These are phyloP conservation scores for Sebastes schlegelii DNA, from an alignment of 2,113 vertebrate species.

Conservation along the genomic window DNA sequence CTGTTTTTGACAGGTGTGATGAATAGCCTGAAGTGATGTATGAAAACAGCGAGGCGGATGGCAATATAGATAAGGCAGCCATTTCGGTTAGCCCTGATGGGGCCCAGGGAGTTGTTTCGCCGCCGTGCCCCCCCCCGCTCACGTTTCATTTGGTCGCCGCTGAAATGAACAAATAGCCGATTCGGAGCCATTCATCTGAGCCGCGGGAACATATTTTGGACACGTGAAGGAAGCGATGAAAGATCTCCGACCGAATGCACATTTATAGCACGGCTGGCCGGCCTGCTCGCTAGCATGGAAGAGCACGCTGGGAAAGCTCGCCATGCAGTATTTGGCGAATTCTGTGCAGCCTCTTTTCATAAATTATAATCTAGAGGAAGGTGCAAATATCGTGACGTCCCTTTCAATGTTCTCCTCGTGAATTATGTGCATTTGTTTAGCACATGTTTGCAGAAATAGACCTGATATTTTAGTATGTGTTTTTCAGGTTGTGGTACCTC, in stretches of 20 bases:
- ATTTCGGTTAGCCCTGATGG: constrained; percentile 78
- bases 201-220: constrained; percentile 54
- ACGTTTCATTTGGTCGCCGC: constrained; percentile 78
- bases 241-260: constrained; percentile 53
- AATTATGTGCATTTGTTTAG: constrained; percentile 8
- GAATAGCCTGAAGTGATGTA: constrained; percentile 86
- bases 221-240: constrained; percentile 58
- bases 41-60: constrained; percentile 85
- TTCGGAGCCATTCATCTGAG: constrained; percentile 69
- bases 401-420: background rate
- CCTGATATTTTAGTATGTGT: constrained; percentile 24
- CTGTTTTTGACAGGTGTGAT: constrained; percentile 85
- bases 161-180: constrained; percentile 78
- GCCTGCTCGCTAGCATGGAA: constrained; percentile 13
- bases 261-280: constrained; percentile 33
- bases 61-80: constrained; percentile 86
- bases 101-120: constrained; percentile 62
- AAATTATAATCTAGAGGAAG: constrained; percentile 6
- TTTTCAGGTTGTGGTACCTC: constrained; percentile 86
- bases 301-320: background rate
- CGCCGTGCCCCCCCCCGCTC: constrained; percentile 63
- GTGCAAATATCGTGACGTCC: constrained; percentile 9
- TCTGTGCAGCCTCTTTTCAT: background rate
- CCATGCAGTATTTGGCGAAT: background rate
- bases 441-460: constrained; percentile 1